Conservation (phyloP, 2,888 invertebrate species). For the Drosophila fungiperda region DNA sequence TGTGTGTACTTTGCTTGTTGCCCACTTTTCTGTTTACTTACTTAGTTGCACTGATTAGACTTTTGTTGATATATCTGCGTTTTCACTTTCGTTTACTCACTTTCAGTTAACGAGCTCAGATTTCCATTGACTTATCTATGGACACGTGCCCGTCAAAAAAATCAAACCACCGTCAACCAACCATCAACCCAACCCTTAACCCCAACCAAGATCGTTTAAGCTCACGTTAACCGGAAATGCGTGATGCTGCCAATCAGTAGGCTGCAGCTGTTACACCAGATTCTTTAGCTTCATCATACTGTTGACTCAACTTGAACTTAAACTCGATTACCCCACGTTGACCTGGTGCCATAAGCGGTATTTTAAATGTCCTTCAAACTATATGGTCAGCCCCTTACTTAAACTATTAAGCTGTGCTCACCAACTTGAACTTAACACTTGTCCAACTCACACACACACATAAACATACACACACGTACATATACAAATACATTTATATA, state of each 20-base stretch:
- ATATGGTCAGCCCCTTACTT: constrained; percentile 1
- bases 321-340: constrained; percentile 1
- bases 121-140: constrained; percentile 58
- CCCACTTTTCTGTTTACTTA: constrained; percentile 38
- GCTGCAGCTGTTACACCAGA: constrained; percentile 40
- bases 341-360: not conserved
- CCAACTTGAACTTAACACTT: constrained; percentile 57
- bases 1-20: constrained; percentile 62
- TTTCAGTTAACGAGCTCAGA: constrained; percentile 62
- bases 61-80: constrained; percentile 63
- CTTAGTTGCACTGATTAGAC: constrained; percentile 67
- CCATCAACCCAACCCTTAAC: not conserved
- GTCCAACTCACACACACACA: constrained; percentile 3
- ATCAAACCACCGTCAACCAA: not conserved
- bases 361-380: constrained; percentile 46
- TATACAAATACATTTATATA: constrained; percentile 3
- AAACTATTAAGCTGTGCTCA: constrained; percentile 18
- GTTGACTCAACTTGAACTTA: constrained; percentile 25
- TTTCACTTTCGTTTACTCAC: constrained; percentile 65
- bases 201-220: constrained; percentile 1
- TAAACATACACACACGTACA: not conserved
- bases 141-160: constrained; percentile 50
- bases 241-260: constrained; percentile 32
- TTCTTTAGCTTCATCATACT: constrained; percentile 8
- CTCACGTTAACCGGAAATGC: constrained; percentile 53